Percentiles rank a stretch among this genome's conserved stretches.
phyloP scores from a whole-genome alignment of 2,797 vertebrate genomes.

The Remorina albescens region DNA sequence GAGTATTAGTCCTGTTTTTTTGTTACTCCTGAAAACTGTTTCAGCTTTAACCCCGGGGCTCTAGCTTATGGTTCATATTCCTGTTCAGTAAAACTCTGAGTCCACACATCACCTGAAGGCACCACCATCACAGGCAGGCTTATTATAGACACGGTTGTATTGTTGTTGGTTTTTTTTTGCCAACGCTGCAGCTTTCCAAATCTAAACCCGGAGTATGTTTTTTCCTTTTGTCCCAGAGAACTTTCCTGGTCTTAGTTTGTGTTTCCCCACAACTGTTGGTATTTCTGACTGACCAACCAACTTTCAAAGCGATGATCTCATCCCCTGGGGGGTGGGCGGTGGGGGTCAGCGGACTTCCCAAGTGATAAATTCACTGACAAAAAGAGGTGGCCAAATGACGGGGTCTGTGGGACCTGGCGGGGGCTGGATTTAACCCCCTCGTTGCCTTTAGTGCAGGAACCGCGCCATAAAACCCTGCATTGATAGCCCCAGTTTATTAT shows the following conservation, averaged over 20 bases:
- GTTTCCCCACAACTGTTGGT: conserved; percentile 64
- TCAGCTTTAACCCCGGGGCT: conserved; percentile 9
- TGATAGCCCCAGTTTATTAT: conserved; percentile 84
- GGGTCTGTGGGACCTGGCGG: conserved; percentile 24
- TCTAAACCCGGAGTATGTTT: conserved; percentile 45
- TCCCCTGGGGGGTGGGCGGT: conserved; percentile 60
- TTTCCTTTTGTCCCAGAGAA: conserved; percentile 58
- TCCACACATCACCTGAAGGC: conserved; percentile 42
- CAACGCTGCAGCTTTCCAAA: conserved; percentile 48
- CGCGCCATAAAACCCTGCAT: conserved; percentile 79
- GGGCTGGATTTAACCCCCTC: conserved; percentile 65
- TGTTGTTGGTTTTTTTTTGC: conserved; percentile 50
- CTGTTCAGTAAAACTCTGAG: conserved; percentile 10
- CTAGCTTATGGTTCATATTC: conserved; percentile 5
- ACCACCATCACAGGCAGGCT: conserved; percentile 24
- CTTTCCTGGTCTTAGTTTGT: conserved; percentile 67
- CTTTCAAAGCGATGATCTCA: conserved; percentile 79
- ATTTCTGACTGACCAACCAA: conserved; percentile 72
- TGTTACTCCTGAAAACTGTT: conserved; percentile 1
- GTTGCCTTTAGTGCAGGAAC: conserved; percentile 81
- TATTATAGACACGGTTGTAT: conserved; percentile 30
- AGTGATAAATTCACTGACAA: conserved; percentile 81
- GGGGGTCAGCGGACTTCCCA: conserved; percentile 72
- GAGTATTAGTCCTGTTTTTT: neutral
- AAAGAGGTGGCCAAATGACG: conserved; percentile 66